Evolutionary conservation across 2,888 invertebrate species (phyloP).

Genomic region (Ephialtes manifestator): DNA sequence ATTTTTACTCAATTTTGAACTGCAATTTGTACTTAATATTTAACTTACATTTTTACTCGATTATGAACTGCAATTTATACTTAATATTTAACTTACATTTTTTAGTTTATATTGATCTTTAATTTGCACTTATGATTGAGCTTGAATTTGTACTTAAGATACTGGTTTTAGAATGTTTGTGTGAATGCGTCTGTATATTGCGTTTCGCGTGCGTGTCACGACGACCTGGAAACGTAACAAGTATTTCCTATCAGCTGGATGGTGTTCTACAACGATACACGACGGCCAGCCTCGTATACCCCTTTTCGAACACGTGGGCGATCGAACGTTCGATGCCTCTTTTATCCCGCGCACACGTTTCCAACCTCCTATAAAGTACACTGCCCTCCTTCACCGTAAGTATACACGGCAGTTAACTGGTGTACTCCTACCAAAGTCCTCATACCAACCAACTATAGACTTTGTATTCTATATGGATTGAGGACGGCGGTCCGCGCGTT

Average conservation of each 20-base stretch:
- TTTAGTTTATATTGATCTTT: background rate
- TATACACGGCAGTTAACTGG: conserved; percentile 34
- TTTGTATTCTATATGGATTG: conserved; percentile 45
- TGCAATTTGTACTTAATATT: background rate
- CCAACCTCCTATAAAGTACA: conserved; percentile 3
- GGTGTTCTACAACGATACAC: conserved; percentile 63
- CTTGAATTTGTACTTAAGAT: background rate
- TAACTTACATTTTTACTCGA: background rate
- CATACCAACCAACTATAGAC: background rate
- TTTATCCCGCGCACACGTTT: conserved; percentile 16
- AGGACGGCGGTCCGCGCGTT: conserved; percentile 31
- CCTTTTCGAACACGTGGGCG: conserved; percentile 56
- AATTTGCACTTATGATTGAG: background rate
- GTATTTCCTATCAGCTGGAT: conserved; percentile 62
- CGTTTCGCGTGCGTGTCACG: conserved; percentile 23
- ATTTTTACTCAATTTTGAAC: too few species aligned
- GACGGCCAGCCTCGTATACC: conserved; percentile 24
- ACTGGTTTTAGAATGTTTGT: background rate
- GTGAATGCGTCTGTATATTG: conserved; percentile 1
- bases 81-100: background rate
- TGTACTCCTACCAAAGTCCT: conserved; percentile 22
- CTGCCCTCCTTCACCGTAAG: conserved; percentile 13
- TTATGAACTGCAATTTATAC: background rate
- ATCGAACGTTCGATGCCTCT: conserved; percentile 35
- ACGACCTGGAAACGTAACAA: conserved; percentile 41